Base-by-base conservation (phyloP, 2,113 vertebrate genomes). In the Rhinoptilus africanus region DNA sequence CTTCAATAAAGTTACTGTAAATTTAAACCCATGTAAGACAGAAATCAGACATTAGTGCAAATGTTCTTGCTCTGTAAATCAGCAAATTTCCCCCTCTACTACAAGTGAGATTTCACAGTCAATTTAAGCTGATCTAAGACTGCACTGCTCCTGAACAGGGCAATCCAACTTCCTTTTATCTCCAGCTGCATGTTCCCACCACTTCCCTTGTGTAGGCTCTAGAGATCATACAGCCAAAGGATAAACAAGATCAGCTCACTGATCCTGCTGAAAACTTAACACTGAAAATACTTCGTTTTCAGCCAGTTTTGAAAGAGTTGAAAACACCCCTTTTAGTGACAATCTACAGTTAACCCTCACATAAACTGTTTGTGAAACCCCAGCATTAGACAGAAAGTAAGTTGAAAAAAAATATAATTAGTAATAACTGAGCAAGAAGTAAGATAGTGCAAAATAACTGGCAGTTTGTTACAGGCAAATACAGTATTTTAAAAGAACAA, bases 41-140 rank as follows among this genome's bases (percentile, higher is more conserved):
- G 95, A 77, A 84, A 81, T 94, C 51, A 95, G 85, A 86, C 59
- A 67, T 57, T 24, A 56, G 56, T 69, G 69, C 45, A 91, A 93
- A 78, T 59, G 94, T 68, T 82, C 77, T 83, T 13, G 12, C 86
- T 93, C 86, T 76, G 80, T 87, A 79, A 93, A 93, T 80, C 92
- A 96, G 85, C 59, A 94, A 54, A 92, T 81, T 93, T 81, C 77
- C 87, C 68, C 87, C 66, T 92, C 71, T 82, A 57, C 77, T 74
- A 93, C 89, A 96, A 97, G 85, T 91, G 89, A 96, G 96, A 96
- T 97, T 97, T 97, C 96, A 97, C 96, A 96, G 96, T 94, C 96
- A 97, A 96, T 97, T 97, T 95, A 95, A 96, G 93, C 92, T 96
- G 96, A 96, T 97, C 96, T 97, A 91, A 97, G 94, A 76, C 94